phyloP scores from a whole-genome alignment of 2,888 invertebrate genomes.

The Lasioglossum morio region DNA sequence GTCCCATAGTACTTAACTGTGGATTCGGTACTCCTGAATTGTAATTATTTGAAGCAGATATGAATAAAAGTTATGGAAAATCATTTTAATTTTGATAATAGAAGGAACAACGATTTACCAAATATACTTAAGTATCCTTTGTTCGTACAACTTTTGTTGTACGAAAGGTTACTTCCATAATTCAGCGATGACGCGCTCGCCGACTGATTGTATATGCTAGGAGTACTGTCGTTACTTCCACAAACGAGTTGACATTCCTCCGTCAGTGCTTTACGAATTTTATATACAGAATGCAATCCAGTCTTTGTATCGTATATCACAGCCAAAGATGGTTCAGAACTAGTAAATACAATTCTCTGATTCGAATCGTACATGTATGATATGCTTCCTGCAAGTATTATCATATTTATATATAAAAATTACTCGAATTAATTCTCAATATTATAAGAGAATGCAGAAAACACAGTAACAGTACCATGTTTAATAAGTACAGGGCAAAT shows the following conservation, averaged over 20 bases:
- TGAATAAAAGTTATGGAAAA: neutral
- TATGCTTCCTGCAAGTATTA: slow-evolving; percentile 76
- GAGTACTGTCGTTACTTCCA: slow-evolving; percentile 84
- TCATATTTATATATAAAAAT: slow-evolving; percentile 26
- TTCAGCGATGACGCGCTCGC: slow-evolving; percentile 74
- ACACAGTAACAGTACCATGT: slow-evolving; percentile 84
- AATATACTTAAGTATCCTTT: slow-evolving; percentile 79
- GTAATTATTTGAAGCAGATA: neutral
- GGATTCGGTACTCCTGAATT: slow-evolving; percentile 74
- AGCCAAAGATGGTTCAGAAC: slow-evolving; percentile 91
- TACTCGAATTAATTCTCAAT: slow-evolving; percentile 12
- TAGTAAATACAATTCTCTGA: slow-evolving; percentile 91
- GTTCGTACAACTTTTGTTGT: slow-evolving; percentile 74
- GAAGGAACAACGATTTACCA: slow-evolving; percentile 70
- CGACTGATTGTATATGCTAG: slow-evolving; percentile 77
- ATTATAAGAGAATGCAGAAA: slow-evolving; percentile 6
- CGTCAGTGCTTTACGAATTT: slow-evolving; percentile 90
- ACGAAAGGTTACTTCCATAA: slow-evolving; percentile 73
- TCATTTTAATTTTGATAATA: neutral
- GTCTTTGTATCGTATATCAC: slow-evolving; percentile 92
- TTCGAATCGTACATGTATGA: slow-evolving; percentile 85
- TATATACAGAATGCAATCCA: slow-evolving; percentile 93
- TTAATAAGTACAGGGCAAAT: slow-evolving; percentile 93
- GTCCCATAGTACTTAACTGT: slow-evolving; percentile 70
- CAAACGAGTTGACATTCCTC: slow-evolving; percentile 90